Conservation (phyloP, 2,888 invertebrate species). For the Cantharis rufa region DNA sequence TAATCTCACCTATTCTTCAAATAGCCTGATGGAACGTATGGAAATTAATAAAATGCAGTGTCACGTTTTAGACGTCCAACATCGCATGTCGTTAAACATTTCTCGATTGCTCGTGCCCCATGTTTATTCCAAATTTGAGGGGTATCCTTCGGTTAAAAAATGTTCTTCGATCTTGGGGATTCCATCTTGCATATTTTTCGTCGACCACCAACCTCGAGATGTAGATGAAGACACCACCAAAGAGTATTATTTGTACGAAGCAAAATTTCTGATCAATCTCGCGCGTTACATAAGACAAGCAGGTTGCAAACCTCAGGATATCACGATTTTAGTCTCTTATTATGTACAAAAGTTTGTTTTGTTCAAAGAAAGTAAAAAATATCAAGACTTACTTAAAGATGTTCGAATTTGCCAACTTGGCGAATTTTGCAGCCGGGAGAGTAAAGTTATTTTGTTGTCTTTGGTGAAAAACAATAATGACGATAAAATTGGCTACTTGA, state of each 20-base stretch:
- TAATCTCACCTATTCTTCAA: constrained; percentile 66
- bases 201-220: constrained; percentile 65
- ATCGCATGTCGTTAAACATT: constrained; percentile 75
- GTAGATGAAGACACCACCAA: constrained; percentile 63
- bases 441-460: too few species aligned
- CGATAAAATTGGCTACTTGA: too few species aligned
- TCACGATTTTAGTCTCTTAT: constrained; percentile 77
- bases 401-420: too few species aligned
- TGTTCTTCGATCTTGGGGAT: constrained; percentile 67
- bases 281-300: constrained; percentile 66
- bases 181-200: constrained; percentile 68
- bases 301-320: constrained; percentile 63
- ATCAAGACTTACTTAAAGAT: constrained; percentile 18
- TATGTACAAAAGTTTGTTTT: constrained; percentile 70
- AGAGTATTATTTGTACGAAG: constrained; percentile 65
- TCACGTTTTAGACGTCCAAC: constrained; percentile 66
- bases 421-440: too few species aligned
- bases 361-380: constrained; percentile 53
- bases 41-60: constrained; percentile 66
- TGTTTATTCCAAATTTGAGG: constrained; percentile 67
- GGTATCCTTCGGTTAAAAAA: constrained; percentile 61
- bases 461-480: too few species aligned
- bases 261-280: constrained; percentile 63
- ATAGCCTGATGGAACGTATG: constrained; percentile 77
- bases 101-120: constrained; percentile 29